Evolutionary conservation across 2,113 vertebrate genomes (phyloP), one percentile per base, ranked within the genome.

Genomic region (Scolopax mira): DNA sequence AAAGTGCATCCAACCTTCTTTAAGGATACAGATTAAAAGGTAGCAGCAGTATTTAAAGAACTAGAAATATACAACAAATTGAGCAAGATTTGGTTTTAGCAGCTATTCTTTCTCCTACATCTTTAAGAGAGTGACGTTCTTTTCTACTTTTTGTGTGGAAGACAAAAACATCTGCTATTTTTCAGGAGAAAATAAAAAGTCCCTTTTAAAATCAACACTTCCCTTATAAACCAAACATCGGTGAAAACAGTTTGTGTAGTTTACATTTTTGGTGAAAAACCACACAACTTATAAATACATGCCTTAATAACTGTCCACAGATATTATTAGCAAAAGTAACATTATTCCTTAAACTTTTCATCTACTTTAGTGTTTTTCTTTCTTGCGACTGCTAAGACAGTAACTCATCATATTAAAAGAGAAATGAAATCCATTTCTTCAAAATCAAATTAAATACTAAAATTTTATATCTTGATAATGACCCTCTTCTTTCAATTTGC

Each of bases 131-230:
- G 10, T 71, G 27, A 79, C 66, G 31, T 33, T 41, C 61, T 67
- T 81, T 61, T 85, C 41, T 88, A 41, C 35, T 66, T 46, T 91
- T 57, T 30, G 78, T 66, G 18, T 52, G 39, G 55, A 25, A 74
- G 46, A 70, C 48, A 55, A 79, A 70, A 94, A 62, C 10, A 84
- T 39, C 64, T 69, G 30, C 52, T 79, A 52, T 62, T 82, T 93
- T 89, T 79, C 11, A 10, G 37, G n/a, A n/a, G n/a, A n/a, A n/a
- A n/a, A n/a, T n/a, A n/a, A n/a, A n/a, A n/a, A n/a, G n/a, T n/a
- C n/a, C n/a, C n/a, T n/a, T n/a, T n/a, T n/a, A n/a, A n/a, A n/a
- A 71, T 7, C 0, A 0, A 33, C 16, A 52, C 1, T 17, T 79
- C 10, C 7, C 7, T 75, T 88, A 72, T 28, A 39, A n/a, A 71